A percentile compares a stretch with the other conserved stretches of the same genome.
phyloP scores from a whole-genome alignment of 2,113 vertebrate species.

The Megaceryle maxima region DNA sequence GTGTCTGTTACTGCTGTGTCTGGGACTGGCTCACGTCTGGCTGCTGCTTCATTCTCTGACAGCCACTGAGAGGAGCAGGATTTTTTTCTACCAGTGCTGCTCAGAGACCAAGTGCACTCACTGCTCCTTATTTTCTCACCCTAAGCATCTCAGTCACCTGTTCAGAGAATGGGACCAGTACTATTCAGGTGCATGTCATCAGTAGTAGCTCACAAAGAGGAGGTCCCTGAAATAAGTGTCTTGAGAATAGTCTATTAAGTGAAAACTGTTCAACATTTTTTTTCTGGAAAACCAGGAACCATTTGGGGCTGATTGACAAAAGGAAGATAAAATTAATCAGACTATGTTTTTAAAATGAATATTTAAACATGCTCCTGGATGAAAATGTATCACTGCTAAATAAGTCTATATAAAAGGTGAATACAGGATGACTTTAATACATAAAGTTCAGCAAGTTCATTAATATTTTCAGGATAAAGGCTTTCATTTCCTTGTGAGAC shows the following conservation, averaged over 20 bases:
- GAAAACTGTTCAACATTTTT: neutral
- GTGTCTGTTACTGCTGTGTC: neutral
- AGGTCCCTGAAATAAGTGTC: neutral
- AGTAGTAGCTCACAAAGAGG: neutral
- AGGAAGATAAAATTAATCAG: neutral
- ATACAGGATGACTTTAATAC: neutral
- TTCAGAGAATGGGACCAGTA: neutral
- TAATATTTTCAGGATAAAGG: neutral
- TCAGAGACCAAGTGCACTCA: neutral
- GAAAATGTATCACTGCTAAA: neutral
- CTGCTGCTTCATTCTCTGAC: neutral
- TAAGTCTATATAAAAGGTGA: neutral
- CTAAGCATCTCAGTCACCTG: neutral
- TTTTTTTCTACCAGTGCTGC: neutral
- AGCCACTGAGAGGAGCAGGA: neutral
- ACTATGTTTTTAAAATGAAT: neutral
- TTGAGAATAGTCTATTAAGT: neutral
- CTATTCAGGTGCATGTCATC: neutral
- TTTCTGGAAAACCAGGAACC: neutral
- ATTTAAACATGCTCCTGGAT: neutral
- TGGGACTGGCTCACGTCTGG: accelerated
- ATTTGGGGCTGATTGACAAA: neutral
- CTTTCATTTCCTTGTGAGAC: neutral
- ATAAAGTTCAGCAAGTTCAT: conserved; percentile 6
- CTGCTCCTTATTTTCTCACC: neutral